A percentile compares a stretch with the other conserved stretches of the same genome.
These are phyloP conservation scores for Bombus vancouverensis DNA, from an alignment of 1,140 invertebrate species.

Conservation along the genomic window DNA sequence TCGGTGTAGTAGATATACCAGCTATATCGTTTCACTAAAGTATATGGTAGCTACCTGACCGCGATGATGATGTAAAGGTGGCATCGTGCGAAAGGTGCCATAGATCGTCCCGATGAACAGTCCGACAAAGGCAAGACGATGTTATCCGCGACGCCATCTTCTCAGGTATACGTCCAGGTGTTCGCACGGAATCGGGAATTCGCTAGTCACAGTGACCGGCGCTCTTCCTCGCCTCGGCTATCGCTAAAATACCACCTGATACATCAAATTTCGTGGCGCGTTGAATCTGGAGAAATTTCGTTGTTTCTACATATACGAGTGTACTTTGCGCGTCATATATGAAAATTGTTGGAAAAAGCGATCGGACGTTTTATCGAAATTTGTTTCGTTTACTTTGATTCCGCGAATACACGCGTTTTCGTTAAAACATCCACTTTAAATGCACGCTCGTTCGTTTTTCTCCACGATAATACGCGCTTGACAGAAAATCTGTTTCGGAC, in stretches of 20 bases:
- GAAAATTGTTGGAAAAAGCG: no score
- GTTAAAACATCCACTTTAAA: neutral
- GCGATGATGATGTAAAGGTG: conserved; percentile 69
- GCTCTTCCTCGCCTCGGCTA: conserved; percentile 4
- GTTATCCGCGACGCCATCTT: conserved; percentile 71
- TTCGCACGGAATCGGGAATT: conserved; percentile 74
- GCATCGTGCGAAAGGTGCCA: conserved; percentile 53
- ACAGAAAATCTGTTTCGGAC: neutral
- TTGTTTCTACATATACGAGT: neutral
- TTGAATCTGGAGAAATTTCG: neutral
- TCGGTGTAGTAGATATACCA: neutral
- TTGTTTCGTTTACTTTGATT: neutral
- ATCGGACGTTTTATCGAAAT: neutral
- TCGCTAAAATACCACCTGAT: neutral
- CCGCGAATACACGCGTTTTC: no score
- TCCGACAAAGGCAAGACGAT: conserved; percentile 66
- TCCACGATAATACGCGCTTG: neutral
- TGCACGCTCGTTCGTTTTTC: neutral
- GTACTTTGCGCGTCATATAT: neutral
- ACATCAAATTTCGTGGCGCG: neutral
- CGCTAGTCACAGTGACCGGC: conserved; percentile 53
- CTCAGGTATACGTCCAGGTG: conserved; percentile 59
- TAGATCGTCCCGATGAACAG: conserved; percentile 64
- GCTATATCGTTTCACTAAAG: neutral
- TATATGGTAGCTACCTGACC: conserved; percentile 41